phyloP scores from a whole-genome alignment of 2,888 invertebrate genomes.

The Cephonodes hylas region DNA sequence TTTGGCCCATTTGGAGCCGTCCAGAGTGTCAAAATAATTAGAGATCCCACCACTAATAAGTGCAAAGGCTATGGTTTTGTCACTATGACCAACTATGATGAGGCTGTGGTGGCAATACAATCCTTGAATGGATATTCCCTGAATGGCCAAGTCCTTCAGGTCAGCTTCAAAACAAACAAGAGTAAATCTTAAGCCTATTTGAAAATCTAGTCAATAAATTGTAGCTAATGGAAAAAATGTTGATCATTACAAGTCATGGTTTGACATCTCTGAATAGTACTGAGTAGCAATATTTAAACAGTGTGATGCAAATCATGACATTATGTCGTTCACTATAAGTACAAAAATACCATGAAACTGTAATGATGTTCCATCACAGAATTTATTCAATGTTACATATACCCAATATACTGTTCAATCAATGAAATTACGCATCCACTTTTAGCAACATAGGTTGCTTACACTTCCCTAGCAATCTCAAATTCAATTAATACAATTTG shows the following conservation, averaged over 20 bases:
- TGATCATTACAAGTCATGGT: conserved; percentile 78
- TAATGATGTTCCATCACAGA: conserved; percentile 5
- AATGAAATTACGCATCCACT: background rate
- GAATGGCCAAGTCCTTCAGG: conserved; percentile 97
- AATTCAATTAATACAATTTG: background rate
- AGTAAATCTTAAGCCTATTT: conserved; percentile 83
- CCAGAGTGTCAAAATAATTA: conserved; percentile 97
- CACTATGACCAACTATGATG: conserved; percentile 99
- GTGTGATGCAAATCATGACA: conserved; percentile 64
- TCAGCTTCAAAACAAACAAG: conserved; percentile 97
- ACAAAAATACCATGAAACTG: conserved; percentile 41
- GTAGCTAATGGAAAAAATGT: conserved; percentile 79
- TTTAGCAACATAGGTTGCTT: background rate
- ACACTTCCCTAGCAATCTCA: background rate
- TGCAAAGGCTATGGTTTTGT: conserved; percentile 99
- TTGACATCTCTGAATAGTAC: conserved; percentile 64
- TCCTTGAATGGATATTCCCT: conserved; percentile 97
- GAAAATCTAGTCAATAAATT: conserved; percentile 79
- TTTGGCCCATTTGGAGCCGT: conserved; percentile 99
- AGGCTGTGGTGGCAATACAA: conserved; percentile 97
- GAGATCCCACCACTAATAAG: conserved; percentile 97
- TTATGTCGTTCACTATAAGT: conserved; percentile 55
- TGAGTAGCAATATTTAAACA: conserved; percentile 48
- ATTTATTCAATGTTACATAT: background rate
- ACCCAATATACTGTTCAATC: background rate